Conservation (phyloP, 2,113 vertebrate species). For the Atrichornis clamosus region DNA sequence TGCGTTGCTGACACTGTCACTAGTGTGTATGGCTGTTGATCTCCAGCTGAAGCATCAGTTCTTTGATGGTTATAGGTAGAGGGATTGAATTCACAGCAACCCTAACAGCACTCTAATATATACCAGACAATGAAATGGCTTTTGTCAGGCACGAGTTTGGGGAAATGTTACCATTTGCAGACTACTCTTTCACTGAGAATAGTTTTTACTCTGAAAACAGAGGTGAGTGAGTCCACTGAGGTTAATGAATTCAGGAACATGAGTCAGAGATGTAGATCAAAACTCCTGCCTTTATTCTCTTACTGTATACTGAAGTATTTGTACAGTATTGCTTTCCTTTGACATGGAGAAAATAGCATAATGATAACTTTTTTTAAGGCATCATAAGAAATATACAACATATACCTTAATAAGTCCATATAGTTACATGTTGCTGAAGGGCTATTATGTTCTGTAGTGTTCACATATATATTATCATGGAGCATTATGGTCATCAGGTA, state of each 20-base stretch:
- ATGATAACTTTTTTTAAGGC: not conserved
- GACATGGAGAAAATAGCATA: not conserved
- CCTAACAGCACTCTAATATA: not conserved
- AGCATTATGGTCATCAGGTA: not conserved
- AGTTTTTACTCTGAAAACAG: not conserved
- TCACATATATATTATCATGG: not conserved
- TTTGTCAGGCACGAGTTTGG: not conserved
- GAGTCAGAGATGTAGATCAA: constrained; percentile 38
- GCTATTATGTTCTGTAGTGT: not conserved
- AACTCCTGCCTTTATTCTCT: constrained; percentile 7
- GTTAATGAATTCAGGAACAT: constrained; percentile 7
- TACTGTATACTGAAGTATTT: not conserved
- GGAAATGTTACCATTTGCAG: constrained; percentile 22
- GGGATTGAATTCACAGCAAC: not conserved
- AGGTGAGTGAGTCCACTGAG: constrained; percentile 27
- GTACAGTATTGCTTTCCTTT: constrained; percentile 4
- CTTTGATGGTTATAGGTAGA: not conserved
- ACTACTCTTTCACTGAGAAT: not conserved
- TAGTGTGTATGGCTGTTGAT: not conserved
- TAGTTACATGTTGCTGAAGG: not conserved
- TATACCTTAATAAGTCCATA: not conserved
- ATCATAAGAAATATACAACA: not conserved
- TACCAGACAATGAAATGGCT: constrained; percentile 19
- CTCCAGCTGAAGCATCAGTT: not conserved
- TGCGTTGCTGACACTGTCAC: not conserved